Conservation (phyloP, 2,888 invertebrate species). For the Anthophora plumipes region DNA sequence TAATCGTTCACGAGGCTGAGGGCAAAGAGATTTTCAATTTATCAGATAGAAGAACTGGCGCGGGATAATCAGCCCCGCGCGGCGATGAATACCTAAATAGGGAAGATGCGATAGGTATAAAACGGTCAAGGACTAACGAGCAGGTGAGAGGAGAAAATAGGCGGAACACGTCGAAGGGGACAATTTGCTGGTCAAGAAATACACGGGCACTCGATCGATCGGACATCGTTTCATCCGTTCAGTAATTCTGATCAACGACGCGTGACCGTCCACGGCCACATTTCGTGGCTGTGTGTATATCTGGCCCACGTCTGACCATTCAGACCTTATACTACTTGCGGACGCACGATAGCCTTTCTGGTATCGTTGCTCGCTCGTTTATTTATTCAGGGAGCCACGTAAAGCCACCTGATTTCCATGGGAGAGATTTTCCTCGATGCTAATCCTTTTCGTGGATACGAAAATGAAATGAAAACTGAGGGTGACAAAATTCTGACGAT, state of each 20-base stretch:
- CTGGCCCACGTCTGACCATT: slow-evolving; percentile 47
- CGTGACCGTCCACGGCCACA: slow-evolving; percentile 38
- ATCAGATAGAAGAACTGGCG: slow-evolving; percentile 16
- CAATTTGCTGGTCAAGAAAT: slow-evolving; percentile 61
- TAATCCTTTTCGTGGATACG: not conserved
- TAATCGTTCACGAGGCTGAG: no score
- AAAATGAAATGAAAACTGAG: not conserved
- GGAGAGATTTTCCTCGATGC: not conserved
- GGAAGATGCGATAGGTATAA: slow-evolving; percentile 66
- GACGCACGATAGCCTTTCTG: not conserved
- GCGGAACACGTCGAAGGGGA: slow-evolving; percentile 54
- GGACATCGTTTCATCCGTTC: slow-evolving; percentile 56
- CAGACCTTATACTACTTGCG: slow-evolving; percentile 35
- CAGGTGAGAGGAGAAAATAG: slow-evolving; percentile 70
- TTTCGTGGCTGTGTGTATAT: slow-evolving; percentile 34
- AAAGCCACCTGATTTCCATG: not conserved
- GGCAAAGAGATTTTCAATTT: slow-evolving; percentile 1
- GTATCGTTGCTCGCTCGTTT: slow-evolving; percentile 2
- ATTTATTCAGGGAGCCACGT: slow-evolving; percentile 6
- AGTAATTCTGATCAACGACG: slow-evolving; percentile 55
- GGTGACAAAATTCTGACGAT: not conserved
- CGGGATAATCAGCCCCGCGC: slow-evolving; percentile 51
- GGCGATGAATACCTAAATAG: slow-evolving; percentile 63
- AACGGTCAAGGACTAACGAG: slow-evolving; percentile 70
- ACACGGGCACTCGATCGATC: slow-evolving; percentile 58